Conservation (phyloP, 2,113 vertebrate species). For the Pycnonotus jocosus region DNA sequence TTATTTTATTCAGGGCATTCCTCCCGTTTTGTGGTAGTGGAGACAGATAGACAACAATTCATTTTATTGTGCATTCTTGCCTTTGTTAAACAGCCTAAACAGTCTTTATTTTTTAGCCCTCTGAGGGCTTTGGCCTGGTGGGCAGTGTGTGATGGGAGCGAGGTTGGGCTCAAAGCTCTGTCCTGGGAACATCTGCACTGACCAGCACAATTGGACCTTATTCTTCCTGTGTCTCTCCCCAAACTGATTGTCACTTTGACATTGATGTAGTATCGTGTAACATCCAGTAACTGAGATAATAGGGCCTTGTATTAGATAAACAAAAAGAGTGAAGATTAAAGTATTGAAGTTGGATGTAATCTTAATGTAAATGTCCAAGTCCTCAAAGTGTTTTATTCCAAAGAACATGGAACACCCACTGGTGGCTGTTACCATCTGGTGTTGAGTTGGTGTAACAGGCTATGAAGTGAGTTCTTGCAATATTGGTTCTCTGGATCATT, state of each 20-base stretch:
- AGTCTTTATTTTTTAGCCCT: neutral
- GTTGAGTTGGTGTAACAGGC: neutral
- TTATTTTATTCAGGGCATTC: constrained; percentile 23
- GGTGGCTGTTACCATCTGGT: neutral
- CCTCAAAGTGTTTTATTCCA: neutral
- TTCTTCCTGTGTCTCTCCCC: neutral
- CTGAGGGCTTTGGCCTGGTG: neutral
- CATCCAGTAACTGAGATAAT: neutral
- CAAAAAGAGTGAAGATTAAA: neutral
- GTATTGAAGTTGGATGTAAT: neutral
- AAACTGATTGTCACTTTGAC: neutral
- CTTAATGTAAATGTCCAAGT: neutral
- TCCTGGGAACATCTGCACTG: neutral
- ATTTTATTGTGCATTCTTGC: constrained; percentile 12
- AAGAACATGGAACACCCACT: neutral
- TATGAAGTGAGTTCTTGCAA: neutral
- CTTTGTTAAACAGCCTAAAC: neutral
- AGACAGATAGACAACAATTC: neutral
- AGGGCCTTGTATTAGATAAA: neutral
- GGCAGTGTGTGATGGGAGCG: neutral
- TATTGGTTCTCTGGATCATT: neutral
- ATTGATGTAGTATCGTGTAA: neutral
- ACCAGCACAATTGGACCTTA: neutral
- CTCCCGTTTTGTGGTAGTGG: constrained; percentile 18
- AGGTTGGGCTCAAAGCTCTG: neutral